Evolutionary conservation across 2,113 vertebrate genomes (phyloP), one percentile per base, ranked within the genome.

Genomic region (Synodontis membranacea): DNA sequence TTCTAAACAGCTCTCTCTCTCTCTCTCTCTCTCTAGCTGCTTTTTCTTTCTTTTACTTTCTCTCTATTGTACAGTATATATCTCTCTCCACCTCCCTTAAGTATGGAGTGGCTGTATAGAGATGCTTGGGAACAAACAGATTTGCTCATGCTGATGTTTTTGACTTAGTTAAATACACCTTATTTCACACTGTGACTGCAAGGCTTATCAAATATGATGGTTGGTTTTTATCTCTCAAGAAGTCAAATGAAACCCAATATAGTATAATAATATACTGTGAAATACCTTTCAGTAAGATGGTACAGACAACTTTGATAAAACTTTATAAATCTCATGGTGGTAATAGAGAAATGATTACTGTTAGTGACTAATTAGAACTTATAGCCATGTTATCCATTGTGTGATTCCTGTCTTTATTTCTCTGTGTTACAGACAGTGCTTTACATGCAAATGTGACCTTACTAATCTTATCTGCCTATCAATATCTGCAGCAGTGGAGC

Each of bases 151-250:
- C 64, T 79, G 52, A 80, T 78, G 31, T 82, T 68, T 84, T 64
- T 31, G 68, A 15, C 23, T 19, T 46, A 58, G 28, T 84, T 84
- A 84, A 80, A 80, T 70, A 84, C 62, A 84, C 52, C 81, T 82
- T 52, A 56, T 62, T 74, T 60, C 76, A 88, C 82, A 74, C 62
- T 81, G 62, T 52, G 12, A 12, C 39, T 2, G 3, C 12, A 39
- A 44, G 25, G 15, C 42, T 58, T 58, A 56, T 80, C 25, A n/a
- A 75, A 75, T 48, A 17, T 48, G 14, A 75, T 75, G 10, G 14
- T 48, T n/a, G 5, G 1, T 46, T 76, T 76, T n/a, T 44, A 19
- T 74, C 10, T 74, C 70, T 70, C 17, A 37, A 28, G 11, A 28
- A 76, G 17, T n/a, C n/a, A n/a, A n/a, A n/a, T n/a, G 25, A 74